phyloP scores from a whole-genome alignment of 2,113 vertebrate species.

The Desmodus rotundus region DNA sequence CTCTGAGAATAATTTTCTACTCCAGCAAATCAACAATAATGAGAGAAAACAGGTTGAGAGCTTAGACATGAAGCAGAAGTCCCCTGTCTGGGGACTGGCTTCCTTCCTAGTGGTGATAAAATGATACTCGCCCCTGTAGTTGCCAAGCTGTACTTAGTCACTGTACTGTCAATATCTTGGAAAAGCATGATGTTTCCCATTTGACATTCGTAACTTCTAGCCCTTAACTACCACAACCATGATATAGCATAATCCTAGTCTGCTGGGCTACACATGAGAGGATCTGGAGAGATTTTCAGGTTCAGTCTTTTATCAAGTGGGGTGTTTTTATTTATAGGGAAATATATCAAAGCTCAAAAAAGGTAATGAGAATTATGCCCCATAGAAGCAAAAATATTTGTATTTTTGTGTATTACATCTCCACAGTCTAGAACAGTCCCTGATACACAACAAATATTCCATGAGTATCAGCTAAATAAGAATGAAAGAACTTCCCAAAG shows the following conservation, averaged over 20 bases:
- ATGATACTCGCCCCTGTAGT: neutral
- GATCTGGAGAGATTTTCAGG: neutral
- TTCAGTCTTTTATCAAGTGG: neutral
- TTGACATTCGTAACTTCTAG: neutral
- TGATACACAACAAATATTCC: neutral
- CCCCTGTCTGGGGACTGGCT: neutral
- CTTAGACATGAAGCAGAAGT: neutral
- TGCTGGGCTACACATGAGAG: neutral
- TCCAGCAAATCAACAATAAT: neutral
- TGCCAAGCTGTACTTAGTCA: neutral
- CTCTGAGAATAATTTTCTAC: neutral
- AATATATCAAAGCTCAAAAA: neutral
- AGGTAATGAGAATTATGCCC: neutral
- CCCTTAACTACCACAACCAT: neutral
- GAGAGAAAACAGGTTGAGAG: neutral
- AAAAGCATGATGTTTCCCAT: neutral
- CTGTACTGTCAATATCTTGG: neutral
- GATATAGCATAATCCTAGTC: neutral
- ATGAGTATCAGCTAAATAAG: neutral
- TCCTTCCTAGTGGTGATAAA: neutral
- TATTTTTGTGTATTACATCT: neutral
- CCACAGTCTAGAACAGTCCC: neutral
- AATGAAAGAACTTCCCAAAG: neutral
- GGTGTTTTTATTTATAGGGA: neutral
- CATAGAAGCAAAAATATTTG: neutral